Conservation (phyloP, 2,113 vertebrate species). For the Catagonus wagneri region DNA sequence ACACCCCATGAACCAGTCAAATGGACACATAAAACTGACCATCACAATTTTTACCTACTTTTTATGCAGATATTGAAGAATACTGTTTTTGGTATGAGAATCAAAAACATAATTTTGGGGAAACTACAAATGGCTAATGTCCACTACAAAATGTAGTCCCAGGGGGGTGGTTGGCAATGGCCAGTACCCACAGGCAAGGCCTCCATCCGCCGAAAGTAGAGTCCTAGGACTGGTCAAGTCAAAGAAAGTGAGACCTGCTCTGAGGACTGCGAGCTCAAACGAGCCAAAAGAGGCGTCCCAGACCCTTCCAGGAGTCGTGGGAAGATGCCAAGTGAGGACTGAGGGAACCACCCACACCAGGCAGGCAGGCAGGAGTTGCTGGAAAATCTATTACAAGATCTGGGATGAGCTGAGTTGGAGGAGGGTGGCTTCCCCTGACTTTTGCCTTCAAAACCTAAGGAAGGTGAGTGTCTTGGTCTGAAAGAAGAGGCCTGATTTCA, state of each 20-base stretch:
- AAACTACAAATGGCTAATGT: background rate
- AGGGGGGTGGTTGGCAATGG: no score
- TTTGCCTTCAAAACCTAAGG: no score
- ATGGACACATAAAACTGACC: background rate
- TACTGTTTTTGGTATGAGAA: background rate
- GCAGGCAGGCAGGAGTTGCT: no score
- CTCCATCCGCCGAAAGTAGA: no score
- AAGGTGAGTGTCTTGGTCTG: no score
- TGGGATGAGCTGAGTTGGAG: no score
- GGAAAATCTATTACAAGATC: no score
- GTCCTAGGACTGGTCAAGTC: no score
- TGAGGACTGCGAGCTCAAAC: background rate
- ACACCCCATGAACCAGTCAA: background rate
- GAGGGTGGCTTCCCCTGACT: no score
- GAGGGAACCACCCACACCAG: background rate
- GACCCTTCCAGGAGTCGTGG: background rate
- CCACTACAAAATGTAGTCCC: background rate
- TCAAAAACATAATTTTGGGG: background rate
- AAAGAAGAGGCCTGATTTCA: no score
- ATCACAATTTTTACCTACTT: background rate
- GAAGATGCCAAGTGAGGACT: background rate
- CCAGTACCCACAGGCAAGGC: no score
- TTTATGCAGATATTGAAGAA: background rate
- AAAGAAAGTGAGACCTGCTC: background rate
- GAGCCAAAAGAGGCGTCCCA: background rate